Evolutionary conservation across 2,797 vertebrate genomes (phyloP), one percentile per base, ranked within the genome.

Genomic region (Myripristis jacobus): DNA sequence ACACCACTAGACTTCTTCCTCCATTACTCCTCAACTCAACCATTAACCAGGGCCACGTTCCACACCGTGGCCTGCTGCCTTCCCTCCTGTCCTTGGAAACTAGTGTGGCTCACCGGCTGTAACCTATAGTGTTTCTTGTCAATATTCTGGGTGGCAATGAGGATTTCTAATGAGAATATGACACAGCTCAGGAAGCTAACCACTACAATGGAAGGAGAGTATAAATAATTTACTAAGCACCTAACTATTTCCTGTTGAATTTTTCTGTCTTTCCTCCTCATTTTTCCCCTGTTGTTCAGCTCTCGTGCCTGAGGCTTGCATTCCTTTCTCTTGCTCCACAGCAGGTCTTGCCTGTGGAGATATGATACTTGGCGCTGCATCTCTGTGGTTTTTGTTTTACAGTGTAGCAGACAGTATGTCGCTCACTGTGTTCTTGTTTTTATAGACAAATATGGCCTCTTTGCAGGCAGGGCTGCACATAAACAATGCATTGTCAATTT

Each of bases 161-260:
- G 66, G 66, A 82, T 61, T 76, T 66, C 50, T 78, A 68, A 58
- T 72, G 38, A 71, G 83, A 71, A 71, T 38, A 77, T 41, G 88
- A 73, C 43, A 58, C 25, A 63, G 59, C 75, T 77, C 62, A 82
- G 73, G 81, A 80, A 84, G 68, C 60, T 31, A 75, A 57, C 73
- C 44, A 79, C 77, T 80, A 80, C 82, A 88, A 85, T 88, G 31
- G 61, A 85, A 87, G 31, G 61, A 67, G 60, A 61, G 64, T 75
- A 87, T 82, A 86, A 88, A 89, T 86, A 79, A 91, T 88, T 87
- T 77, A 87, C 75, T 58, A 53, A 89, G 78, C 80, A 74, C 82
- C 85, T 81, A 73, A 87, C 70, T 77, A 79, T 87, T 90, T 90
- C 82, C 89, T 79, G 75, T 85, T 84, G 66, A 75, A 76, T 70